phyloP scores from a whole-genome alignment of 2,113 vertebrate genomes.

The Forbesichthys agassizii region DNA sequence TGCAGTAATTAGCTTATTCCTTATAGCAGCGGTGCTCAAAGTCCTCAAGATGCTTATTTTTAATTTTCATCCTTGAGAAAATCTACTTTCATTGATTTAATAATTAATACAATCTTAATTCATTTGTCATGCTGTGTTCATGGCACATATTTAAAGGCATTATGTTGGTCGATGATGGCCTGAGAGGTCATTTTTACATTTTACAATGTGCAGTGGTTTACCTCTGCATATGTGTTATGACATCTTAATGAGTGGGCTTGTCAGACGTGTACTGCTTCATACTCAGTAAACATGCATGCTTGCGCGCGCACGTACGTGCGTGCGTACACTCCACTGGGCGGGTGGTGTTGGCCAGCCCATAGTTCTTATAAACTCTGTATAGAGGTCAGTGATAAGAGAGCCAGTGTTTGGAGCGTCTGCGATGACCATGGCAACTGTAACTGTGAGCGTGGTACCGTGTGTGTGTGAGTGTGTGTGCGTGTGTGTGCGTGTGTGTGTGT shows the following conservation, averaged over 20 bases:
- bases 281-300: conserved; percentile 2
- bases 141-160: too few relatives aligned
- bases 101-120: too few relatives aligned
- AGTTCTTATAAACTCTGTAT: conserved; percentile 24
- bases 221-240: too few relatives aligned
- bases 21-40: neutral
- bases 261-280: too few relatives aligned
- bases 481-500: conserved; percentile 9
- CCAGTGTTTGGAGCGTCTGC: conserved; percentile 19
- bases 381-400: conserved; percentile 44
- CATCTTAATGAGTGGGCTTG: too few relatives aligned
- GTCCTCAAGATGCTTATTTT: too few relatives aligned
- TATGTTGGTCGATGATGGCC: too few relatives aligned
- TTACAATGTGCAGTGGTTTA: too few relatives aligned
- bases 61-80: too few relatives aligned
- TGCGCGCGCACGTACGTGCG: neutral
- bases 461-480: conserved; percentile 7
- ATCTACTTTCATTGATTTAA: too few relatives aligned
- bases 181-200: too few relatives aligned
- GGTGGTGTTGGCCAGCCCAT: conserved; percentile 21
- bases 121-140: too few relatives aligned
- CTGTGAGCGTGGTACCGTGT: conserved; percentile 34
- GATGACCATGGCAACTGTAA: conserved; percentile 10
- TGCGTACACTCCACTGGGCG: conserved; percentile 1
- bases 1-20: conserved; percentile 8